Evolutionary conservation across 2,888 invertebrate genomes (phyloP), one percentile per base, ranked within the genome.

Genomic region (Thera obeliscata): DNA sequence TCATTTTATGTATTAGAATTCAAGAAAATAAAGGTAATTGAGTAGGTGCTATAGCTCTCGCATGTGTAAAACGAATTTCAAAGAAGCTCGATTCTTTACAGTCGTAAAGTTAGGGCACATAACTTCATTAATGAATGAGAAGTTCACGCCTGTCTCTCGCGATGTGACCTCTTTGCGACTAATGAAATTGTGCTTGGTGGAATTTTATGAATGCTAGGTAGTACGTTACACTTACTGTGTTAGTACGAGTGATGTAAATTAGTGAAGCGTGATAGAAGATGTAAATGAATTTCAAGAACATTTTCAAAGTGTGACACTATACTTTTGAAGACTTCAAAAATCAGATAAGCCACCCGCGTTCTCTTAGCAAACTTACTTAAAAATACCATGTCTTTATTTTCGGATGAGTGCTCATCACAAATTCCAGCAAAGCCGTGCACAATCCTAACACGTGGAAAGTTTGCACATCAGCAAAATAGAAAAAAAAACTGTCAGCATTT

Each of bases 61-160:
- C 33, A 54, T 61, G 57, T 43, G 12, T 22, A 56, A 50, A 43
- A 61, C 74, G 6, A 71, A 76, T 78, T 79, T 84, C 81, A 82
- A 83, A 83, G 80, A 76, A 75, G 76, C 77, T 76, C 70, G 74
- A 76, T 81, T 77, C 78, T 74, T 74, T 78, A 74, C 77, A 80
- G 78, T 78, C 75, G 78, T 74, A 76, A 74, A 74, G 77, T 72
- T 73, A 71, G 80, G 77, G 78, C 79, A 81, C 83, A 85, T 87
- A 84, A 85, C 85, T 84, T 81, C 78, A 76, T 80, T 87, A 87
- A 87, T 87, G 84, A 88, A 88, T 84, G 86, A 87, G 81, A 80
- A 84, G 78, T 85, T 83, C 82, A 79, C 82, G 80, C 76, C 78
- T 80, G 81, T 81, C 81, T 77, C 81, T 78, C 79, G 76, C 81